Evolutionary conservation across 2,113 vertebrate genomes (phyloP).

Genomic region (Tychaedon coryphoeus): DNA sequence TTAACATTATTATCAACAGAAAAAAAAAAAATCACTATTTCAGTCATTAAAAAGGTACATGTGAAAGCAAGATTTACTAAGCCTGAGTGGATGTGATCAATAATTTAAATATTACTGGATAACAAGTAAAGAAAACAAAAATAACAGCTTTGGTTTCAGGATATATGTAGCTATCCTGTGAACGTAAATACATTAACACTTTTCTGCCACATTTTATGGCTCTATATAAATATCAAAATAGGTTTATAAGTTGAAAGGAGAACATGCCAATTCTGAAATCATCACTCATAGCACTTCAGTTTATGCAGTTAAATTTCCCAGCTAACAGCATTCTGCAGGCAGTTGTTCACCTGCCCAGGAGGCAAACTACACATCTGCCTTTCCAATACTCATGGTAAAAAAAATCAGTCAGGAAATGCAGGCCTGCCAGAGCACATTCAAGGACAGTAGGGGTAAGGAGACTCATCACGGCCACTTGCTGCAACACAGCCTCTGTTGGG

Average conservation of each 20-base stretch:
- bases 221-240: slow-evolving; percentile 62
- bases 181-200: slow-evolving; percentile 62
- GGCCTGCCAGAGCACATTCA: not conserved
- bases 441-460: not conserved
- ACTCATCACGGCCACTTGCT: not conserved
- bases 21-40: slow-evolving; percentile 12
- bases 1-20: not conserved
- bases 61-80: slow-evolving; percentile 43
- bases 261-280: slow-evolving; percentile 5
- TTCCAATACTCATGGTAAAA: not conserved
- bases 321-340: not conserved
- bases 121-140: slow-evolving; percentile 65
- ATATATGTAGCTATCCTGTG: slow-evolving; percentile 37
- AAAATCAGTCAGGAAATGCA: not conserved
- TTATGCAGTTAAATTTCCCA: slow-evolving; percentile 19
- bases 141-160: slow-evolving; percentile 47
- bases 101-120: slow-evolving; percentile 52
- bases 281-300: not conserved
- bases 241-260: slow-evolving; percentile 45
- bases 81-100: slow-evolving; percentile 28
- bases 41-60: slow-evolving; percentile 43
- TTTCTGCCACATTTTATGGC: slow-evolving; percentile 50
- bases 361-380: slow-evolving; percentile 3
- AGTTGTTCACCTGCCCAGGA: not conserved
- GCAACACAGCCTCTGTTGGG: not conserved